Base-by-base conservation (phyloP, 2,888 invertebrate species). In the Belgica antarctica region DNA sequence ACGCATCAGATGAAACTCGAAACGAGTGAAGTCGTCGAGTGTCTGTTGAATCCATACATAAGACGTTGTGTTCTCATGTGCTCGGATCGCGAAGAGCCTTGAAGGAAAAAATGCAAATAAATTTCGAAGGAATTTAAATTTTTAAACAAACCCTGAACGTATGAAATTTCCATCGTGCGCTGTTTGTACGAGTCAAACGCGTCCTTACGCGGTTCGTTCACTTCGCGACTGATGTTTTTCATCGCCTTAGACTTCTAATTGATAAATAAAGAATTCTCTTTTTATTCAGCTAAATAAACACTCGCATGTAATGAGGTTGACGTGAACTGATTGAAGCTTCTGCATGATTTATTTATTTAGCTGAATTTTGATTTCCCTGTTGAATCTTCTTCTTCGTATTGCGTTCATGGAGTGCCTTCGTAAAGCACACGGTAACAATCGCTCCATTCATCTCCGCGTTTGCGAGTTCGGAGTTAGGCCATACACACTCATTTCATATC, bases 41-140 rank as follows among this genome's bases (percentile, higher is more conserved):
- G n/a, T n/a, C n/a, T n/a, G n/a, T n/a, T n/a, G n/a, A n/a, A n/a
- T n/a, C n/a, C n/a, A n/a, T n/a, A n/a, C n/a, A n/a, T n/a, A n/a
- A n/a, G n/a, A n/a, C n/a, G n/a, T n/a, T n/a, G n/a, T n/a, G n/a
- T n/a, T n/a, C n/a, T n/a, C n/a, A n/a, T n/a, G n/a, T n/a, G n/a
- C n/a, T n/a, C n/a, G n/a, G n/a, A n/a, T n/a, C n/a, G n/a, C n/a
- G n/a, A n/a, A n/a, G n/a, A n/a, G n/a, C n/a, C n/a, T n/a, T n/a
- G n/a, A n/a, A n/a, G n/a, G n/a, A n/a, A n/a, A n/a, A n/a, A n/a
- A n/a, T n/a, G n/a, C n/a, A n/a, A n/a, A n/a, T n/a, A n/a, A n/a
- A n/a, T n/a, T n/a, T n/a, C n/a, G n/a, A n/a, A n/a, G n/a, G 34
- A n/a, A 41, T 41, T 41, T 41, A 41, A 41, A 41, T 41, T 41